Evolutionary conservation across 2,888 invertebrate species (phyloP).

Genomic region (Leptothorax acervorum): DNA sequence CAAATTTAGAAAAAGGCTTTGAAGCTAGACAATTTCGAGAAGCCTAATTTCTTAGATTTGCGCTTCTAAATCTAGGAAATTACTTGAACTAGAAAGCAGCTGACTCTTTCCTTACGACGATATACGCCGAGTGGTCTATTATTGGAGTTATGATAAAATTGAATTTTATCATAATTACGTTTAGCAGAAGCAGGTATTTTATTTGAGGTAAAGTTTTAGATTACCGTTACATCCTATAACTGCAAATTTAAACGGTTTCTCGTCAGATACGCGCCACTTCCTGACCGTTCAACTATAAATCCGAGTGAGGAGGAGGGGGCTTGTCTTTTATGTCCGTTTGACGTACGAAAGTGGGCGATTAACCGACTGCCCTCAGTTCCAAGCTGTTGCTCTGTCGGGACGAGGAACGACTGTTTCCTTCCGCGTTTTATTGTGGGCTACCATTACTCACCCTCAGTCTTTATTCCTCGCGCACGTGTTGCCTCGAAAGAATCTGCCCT

Average conservation of each 20-base stretch:
- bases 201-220: slow-evolving; percentile 1
- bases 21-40: not conserved
- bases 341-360: slow-evolving; percentile 67
- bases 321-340: slow-evolving; percentile 55
- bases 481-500: not conserved
- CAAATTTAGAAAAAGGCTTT: not conserved
- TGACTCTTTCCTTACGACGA: not conserved
- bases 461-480: slow-evolving; percentile 30
- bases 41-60: not conserved
- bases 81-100: slow-evolving; percentile 5
- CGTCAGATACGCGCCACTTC: slow-evolving; percentile 41
- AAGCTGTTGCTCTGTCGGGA: slow-evolving; percentile 75
- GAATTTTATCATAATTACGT: not conserved
- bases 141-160: not conserved
- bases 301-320: slow-evolving; percentile 15
- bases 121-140: not conserved
- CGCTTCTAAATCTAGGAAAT: not conserved
- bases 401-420: slow-evolving; percentile 73
- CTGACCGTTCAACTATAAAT: slow-evolving; percentile 45
- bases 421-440: slow-evolving; percentile 56
- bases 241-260: slow-evolving; percentile 36
- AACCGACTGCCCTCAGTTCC: slow-evolving; percentile 71
- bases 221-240: slow-evolving; percentile 4
- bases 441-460: slow-evolving; percentile 36
- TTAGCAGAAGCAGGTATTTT: not conserved